Percentiles rank a stretch among this genome's conserved stretches.
These are phyloP conservation scores for Lagopus muta DNA, from an alignment of 2,113 vertebrate genomes.

Conservation along the genomic window DNA sequence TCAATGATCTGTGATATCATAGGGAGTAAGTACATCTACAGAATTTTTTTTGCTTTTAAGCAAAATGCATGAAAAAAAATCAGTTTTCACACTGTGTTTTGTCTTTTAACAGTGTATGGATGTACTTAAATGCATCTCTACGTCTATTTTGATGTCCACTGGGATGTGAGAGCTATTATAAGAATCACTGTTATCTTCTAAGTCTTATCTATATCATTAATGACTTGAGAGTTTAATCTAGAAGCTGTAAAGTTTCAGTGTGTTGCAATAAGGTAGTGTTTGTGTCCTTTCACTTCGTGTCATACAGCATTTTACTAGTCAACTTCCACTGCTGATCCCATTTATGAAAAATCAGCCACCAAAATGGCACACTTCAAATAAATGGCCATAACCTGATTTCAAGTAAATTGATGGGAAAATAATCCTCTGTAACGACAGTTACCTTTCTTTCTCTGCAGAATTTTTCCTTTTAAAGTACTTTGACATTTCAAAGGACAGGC, in stretches of 20 bases:
- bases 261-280: not conserved
- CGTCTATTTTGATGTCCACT: not conserved
- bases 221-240: not conserved
- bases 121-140: not conserved
- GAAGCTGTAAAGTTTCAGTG: not conserved
- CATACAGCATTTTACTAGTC: not conserved
- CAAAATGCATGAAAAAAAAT: not conserved
- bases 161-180: not conserved
- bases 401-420: not conserved
- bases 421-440: not conserved
- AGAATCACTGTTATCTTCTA: not conserved
- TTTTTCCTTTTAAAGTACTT: not conserved
- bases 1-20: not conserved
- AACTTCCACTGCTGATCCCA: not conserved
- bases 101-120: not conserved
- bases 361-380: not conserved
- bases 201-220: fast-evolving
- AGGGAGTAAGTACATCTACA: not conserved
- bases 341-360: not conserved
- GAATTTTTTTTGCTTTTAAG: not conserved
- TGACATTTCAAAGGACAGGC: not conserved
- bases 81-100: not conserved
- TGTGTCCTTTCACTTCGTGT: not conserved
- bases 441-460: not conserved
- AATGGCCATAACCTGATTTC: not conserved